These are phyloP conservation scores for Papilio gigon DNA, from an alignment of 2,888 invertebrate genomes.

Conservation along the genomic window DNA sequence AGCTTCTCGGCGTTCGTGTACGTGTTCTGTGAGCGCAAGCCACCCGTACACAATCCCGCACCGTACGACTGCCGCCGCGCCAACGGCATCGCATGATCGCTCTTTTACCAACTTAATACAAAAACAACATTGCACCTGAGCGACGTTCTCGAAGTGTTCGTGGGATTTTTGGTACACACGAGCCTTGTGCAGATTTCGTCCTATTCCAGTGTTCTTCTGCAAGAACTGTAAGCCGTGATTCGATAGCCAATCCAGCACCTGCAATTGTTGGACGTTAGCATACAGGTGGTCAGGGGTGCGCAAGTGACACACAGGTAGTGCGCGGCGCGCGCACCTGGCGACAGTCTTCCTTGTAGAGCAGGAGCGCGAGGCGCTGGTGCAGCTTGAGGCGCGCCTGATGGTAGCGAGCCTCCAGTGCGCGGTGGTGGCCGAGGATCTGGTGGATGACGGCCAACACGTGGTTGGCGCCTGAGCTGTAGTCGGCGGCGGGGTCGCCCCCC, in stretches of 20 bases:
- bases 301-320: not conserved
- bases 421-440: conserved; percentile 97
- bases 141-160: conserved; percentile 99
- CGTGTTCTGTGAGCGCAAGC: conserved; percentile 89
- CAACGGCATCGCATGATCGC: no score
- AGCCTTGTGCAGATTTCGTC: conserved; percentile 96
- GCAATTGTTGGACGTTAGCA: conserved; percentile 43
- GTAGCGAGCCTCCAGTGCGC: conserved; percentile 96
- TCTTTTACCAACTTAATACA: not conserved
- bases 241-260: conserved; percentile 98
- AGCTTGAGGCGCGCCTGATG: conserved; percentile 96
- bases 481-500: conserved; percentile 93
- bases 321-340: conserved; percentile 86
- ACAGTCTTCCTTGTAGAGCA: conserved; percentile 98
- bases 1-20: conserved; percentile 99
- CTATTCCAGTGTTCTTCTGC: conserved; percentile 98
- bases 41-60: no score
- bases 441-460: conserved; percentile 98
- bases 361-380: conserved; percentile 95
- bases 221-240: conserved; percentile 99
- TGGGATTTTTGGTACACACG: conserved; percentile 98
- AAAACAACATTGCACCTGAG: conserved; percentile 86
- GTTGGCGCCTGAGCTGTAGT: conserved; percentile 98
- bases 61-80: no score
- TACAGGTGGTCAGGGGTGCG: not conserved